phyloP scores from a whole-genome alignment of 2,113 vertebrate species.

The Otus sunia region DNA sequence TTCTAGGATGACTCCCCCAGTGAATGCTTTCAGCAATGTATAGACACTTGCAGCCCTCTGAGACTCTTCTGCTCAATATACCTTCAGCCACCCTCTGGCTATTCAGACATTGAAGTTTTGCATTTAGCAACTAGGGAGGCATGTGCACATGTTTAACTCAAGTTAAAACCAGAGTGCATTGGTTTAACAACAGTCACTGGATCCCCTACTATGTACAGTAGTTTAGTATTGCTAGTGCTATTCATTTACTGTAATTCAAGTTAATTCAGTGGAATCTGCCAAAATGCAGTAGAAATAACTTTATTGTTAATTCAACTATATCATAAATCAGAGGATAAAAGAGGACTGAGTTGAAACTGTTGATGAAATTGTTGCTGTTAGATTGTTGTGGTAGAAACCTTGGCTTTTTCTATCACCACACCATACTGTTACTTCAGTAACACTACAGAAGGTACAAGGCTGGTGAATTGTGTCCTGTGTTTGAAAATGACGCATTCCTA shows the following conservation, averaged over 20 bases:
- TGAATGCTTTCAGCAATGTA: neutral
- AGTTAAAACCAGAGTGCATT: neutral
- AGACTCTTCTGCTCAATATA: neutral
- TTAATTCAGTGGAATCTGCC: neutral
- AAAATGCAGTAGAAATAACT: neutral
- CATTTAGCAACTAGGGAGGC: neutral
- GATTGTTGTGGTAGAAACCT: neutral
- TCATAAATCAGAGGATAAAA: neutral
- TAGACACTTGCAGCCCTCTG: neutral
- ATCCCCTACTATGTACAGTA: neutral
- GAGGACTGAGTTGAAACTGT: neutral
- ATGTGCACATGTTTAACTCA: neutral
- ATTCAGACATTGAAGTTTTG: neutral
- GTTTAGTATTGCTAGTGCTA: neutral
- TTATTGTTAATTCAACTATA: neutral
- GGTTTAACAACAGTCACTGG: neutral
- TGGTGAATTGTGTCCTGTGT: neutral
- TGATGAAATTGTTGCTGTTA: neutral
- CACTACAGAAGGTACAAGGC: neutral
- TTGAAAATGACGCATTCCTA: neutral
- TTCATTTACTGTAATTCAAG: neutral
- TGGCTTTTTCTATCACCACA: neutral
- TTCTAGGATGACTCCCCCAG: neutral
- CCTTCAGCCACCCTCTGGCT: neutral
- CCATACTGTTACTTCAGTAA: accelerated